Percentiles rank a stretch among this genome's conserved stretches.
Evolutionary conservation across 2,113 vertebrate genomes (phyloP).

Genomic region (Zosterops pallidus): DNA sequence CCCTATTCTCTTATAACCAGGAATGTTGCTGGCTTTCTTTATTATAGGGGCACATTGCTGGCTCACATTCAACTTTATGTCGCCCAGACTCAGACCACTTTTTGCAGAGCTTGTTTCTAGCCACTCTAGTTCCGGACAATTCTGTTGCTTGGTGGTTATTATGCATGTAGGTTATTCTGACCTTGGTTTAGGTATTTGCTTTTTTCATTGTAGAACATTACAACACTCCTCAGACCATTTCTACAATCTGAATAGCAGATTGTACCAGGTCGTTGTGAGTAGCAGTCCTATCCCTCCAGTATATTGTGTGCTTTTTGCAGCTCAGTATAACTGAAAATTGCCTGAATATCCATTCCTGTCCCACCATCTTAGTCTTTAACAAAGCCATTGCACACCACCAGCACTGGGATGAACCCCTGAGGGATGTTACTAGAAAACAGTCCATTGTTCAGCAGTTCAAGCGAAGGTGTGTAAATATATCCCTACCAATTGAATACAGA

Average conservation of each 20-base stretch:
- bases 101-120: background rate
- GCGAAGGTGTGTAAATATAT: background rate
- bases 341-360: background rate
- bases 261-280: background rate
- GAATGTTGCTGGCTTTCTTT: background rate
- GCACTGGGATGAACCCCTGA: background rate
- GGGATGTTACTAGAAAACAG: background rate
- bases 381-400: background rate
- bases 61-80: background rate
- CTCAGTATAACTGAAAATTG: background rate
- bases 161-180: background rate
- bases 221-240: background rate
- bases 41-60: background rate
- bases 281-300: background rate
- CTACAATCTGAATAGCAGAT: background rate
- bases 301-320: background rate
- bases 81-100: fast-evolving
- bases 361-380: background rate
- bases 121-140: background rate
- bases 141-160: background rate
- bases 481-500: background rate
- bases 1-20: background rate
- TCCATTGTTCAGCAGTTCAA: background rate
- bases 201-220: background rate
- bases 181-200: background rate